Evolutionary conservation across 2,797 vertebrate genomes (phyloP).

Genomic region (Sebastes taczanowskii): DNA sequence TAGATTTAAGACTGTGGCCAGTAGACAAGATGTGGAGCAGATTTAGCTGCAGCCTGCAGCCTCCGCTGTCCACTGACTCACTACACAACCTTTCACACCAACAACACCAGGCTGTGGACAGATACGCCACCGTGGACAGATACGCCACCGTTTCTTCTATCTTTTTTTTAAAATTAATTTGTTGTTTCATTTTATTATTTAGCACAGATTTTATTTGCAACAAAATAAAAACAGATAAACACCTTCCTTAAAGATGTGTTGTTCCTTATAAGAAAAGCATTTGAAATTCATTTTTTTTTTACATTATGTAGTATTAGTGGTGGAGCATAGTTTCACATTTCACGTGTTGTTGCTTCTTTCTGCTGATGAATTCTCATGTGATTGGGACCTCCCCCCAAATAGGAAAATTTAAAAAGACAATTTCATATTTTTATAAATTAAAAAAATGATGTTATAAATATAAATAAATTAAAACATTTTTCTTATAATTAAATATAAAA

Average conservation of each 20-base stretch:
- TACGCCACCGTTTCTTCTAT: too few species aligned
- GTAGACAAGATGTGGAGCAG: conserved; percentile 63
- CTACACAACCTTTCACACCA: not conserved
- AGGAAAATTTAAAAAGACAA: too few species aligned
- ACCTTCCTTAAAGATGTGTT: not conserved
- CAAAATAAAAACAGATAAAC: not conserved
- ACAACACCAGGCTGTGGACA: not conserved
- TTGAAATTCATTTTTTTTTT: not conserved
- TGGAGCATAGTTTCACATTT: not conserved
- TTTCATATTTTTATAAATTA: not conserved
- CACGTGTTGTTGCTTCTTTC: not conserved
- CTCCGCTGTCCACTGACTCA: conserved; percentile 26
- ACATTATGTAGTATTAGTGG: not conserved
- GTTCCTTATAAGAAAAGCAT: not conserved
- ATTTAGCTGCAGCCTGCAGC: conserved; percentile 53
- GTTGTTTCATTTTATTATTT: not conserved
- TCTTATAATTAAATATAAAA: too few species aligned
- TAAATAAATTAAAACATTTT: too few species aligned
- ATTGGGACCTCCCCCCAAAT: not conserved
- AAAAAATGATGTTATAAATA: not conserved
- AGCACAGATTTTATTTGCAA: not conserved
- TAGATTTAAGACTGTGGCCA: conserved; percentile 68
- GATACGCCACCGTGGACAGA: not conserved
- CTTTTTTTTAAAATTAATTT: not conserved
- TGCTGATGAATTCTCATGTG: not conserved